Evolutionary conservation across 2,797 vertebrate species (phyloP).

Genomic region (Aythya fuligula): DNA sequence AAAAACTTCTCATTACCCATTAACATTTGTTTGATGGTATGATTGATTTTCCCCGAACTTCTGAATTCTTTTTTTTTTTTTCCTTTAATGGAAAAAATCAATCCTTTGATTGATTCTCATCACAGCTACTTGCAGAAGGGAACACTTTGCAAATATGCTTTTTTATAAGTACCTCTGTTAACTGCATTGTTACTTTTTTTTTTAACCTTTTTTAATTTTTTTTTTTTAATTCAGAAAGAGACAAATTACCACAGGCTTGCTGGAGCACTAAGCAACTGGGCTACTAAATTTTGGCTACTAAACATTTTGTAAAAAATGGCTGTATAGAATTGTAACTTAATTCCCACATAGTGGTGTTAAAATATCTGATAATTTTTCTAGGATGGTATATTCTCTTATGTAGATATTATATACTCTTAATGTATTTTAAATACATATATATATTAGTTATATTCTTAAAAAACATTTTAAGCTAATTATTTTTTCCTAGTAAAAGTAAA

Average conservation of each 20-base stretch:
- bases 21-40: not conserved
- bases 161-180: not conserved
- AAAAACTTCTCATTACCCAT: rapidly evolving
- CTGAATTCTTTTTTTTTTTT: not conserved
- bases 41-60: not conserved
- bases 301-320: not conserved
- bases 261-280: not conserved
- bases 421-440: not conserved
- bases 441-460: not conserved
- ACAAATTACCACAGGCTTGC: not conserved
- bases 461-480: not conserved
- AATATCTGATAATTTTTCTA: not conserved
- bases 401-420: not conserved
- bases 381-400: rapidly evolving
- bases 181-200: not conserved
- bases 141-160: not conserved
- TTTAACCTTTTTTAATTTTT: too few relatives aligned
- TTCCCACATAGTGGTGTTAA: not conserved
- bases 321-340: not conserved
- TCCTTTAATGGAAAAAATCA: too few relatives aligned
- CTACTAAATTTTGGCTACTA: not conserved
- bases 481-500: not conserved
- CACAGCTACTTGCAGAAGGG: not conserved
- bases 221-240: not conserved
- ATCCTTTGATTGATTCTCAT: not conserved